These are phyloP conservation scores for Drepanosiphum platanoidis DNA, from an alignment of 2,888 invertebrate species.

Conservation along the genomic window DNA sequence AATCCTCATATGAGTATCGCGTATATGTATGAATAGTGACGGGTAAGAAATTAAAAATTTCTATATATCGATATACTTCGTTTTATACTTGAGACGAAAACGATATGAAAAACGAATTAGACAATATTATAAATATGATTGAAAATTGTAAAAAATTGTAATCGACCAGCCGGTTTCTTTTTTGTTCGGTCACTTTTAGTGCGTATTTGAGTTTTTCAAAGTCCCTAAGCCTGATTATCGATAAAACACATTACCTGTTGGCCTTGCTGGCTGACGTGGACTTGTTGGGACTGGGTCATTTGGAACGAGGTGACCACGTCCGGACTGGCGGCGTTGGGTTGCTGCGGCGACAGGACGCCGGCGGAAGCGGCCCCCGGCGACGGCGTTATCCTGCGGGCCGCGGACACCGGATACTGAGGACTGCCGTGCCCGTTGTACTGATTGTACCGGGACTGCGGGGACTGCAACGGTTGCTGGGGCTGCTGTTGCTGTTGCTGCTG, in stretches of 20 bases:
- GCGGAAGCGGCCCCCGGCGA: conserved; percentile 55
- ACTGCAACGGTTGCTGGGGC: conserved; percentile 30
- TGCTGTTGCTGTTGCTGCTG: conserved; percentile 28
- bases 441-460: conserved; percentile 57
- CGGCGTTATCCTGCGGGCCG: conserved; percentile 59
- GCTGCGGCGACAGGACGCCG: conserved; percentile 53
- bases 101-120: no score
- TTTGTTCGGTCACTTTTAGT: no score
- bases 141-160: no score
- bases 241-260: conserved; percentile 62
- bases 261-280: conserved; percentile 53
- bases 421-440: conserved; percentile 59
- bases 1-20: no score
- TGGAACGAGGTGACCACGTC: conserved; percentile 55
- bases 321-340: conserved; percentile 51
- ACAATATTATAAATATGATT: no score
- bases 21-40: no score
- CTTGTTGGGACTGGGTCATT: conserved; percentile 55
- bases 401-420: conserved; percentile 51
- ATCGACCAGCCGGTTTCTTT: no score
- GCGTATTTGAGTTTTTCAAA: no score
- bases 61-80: no score
- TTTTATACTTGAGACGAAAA: no score
- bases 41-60: no score
- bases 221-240: no score